These are phyloP conservation scores for Dorcus parallelipipedus DNA, from an alignment of 2,888 invertebrate species.

Conservation along the genomic window DNA sequence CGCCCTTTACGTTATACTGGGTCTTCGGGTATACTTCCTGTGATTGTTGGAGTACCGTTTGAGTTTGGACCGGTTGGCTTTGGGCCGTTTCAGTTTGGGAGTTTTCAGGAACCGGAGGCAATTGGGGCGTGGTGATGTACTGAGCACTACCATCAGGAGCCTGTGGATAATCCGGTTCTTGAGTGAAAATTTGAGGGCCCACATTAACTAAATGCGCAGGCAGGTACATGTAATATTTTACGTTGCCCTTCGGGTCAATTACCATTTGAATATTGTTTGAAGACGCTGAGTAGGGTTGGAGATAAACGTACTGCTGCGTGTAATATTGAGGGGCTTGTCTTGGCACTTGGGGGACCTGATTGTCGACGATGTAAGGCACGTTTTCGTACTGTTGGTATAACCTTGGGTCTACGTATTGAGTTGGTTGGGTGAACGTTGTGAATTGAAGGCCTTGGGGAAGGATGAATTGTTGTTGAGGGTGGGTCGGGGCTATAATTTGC, in stretches of 20 bases:
- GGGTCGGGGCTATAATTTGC: conserved; percentile 31
- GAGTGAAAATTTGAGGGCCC: conserved; percentile 16
- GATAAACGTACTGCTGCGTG: conserved; percentile 38
- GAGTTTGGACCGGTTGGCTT: conserved; percentile 1
- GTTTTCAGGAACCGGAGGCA: conserved; percentile 13
- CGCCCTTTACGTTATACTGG: conserved; percentile 25
- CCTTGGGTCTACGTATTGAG: conserved; percentile 20
- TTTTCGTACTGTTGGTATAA: conserved; percentile 35
- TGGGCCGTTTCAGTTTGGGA: conserved; percentile 9
- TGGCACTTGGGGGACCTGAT: conserved; percentile 29
- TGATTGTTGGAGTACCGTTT: conserved; percentile 11
- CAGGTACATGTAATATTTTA: conserved; percentile 43
- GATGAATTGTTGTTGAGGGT: conserved; percentile 25
- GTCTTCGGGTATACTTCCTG: conserved; percentile 1
- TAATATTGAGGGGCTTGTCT: conserved; percentile 36
- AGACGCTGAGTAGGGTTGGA: conserved; percentile 34
- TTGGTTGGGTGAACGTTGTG: conserved; percentile 20
- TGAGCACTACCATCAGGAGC: conserved; percentile 5
- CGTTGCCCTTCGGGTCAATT: conserved; percentile 38
- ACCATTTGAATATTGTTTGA: conserved; percentile 39
- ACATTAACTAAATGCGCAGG: conserved; percentile 26
- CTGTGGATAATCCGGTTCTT: conserved; percentile 15
- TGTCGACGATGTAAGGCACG: conserved; percentile 39
- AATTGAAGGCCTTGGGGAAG: conserved; percentile 12
- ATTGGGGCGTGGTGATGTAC: conserved; percentile 12